phyloP scores from a whole-genome alignment of 2,797 vertebrate species.

The Aulostomus chinensis region DNA sequence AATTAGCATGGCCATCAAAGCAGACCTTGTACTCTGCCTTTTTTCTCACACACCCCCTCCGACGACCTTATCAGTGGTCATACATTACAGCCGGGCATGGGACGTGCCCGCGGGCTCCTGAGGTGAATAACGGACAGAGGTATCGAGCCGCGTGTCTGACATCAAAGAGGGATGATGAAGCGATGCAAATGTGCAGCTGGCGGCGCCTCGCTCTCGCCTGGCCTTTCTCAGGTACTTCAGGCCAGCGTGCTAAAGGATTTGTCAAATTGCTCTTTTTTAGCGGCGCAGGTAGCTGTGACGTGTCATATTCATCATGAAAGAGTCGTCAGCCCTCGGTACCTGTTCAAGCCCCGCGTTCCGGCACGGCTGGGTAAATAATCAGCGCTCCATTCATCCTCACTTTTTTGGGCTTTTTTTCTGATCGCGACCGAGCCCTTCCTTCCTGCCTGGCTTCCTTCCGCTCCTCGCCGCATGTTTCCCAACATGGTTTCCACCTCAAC shows the following conservation, averaged over 20 bases:
- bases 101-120: slow-evolving; percentile 40
- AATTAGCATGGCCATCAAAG: slow-evolving; percentile 78
- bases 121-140: slow-evolving; percentile 56
- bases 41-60: slow-evolving; percentile 40
- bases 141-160: slow-evolving; percentile 45
- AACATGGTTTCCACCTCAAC: slow-evolving; percentile 62
- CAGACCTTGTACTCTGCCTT: slow-evolving; percentile 65
- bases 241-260: slow-evolving; percentile 43
- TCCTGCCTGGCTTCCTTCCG: slow-evolving; percentile 20
- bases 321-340: slow-evolving; percentile 25
- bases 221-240: slow-evolving; percentile 46
- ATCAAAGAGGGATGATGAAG: slow-evolving; percentile 51
- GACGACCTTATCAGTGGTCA: slow-evolving; percentile 65
- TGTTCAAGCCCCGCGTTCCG: slow-evolving; percentile 40
- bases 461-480: slow-evolving; percentile 55
- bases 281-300: too few relatives aligned
- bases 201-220: too few relatives aligned
- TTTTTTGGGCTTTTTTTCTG: slow-evolving; percentile 15
- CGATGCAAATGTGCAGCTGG: slow-evolving; percentile 40
- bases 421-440: slow-evolving; percentile 18
- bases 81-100: slow-evolving; percentile 58
- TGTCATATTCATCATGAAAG: too few relatives aligned
- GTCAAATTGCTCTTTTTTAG: slow-evolving; percentile 20
- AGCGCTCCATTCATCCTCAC: slow-evolving; percentile 48
- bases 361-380: slow-evolving; percentile 43